Conservation (phyloP, 2,113 vertebrate genomes). For the Zosterops lateralis region DNA sequence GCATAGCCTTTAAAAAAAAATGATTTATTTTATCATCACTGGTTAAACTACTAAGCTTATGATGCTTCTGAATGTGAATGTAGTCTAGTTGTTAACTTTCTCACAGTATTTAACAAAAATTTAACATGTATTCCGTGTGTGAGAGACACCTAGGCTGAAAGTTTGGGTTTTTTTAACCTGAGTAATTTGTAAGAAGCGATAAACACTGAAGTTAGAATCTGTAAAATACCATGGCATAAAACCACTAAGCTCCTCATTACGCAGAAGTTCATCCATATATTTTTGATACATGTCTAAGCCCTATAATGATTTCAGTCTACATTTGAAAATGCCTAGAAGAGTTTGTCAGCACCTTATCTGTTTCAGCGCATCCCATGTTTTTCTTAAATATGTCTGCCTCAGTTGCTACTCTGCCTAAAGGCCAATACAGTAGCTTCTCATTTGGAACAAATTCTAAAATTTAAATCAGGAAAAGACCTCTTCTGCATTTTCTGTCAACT, state of each 20-base stretch:
- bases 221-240: not conserved
- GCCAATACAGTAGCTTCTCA: slow-evolving; percentile 19
- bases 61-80: not conserved
- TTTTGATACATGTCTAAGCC: not conserved
- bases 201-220: not conserved
- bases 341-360: slow-evolving; percentile 36
- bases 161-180: not conserved
- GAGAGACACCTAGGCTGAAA: not conserved
- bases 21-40: not conserved
- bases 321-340: slow-evolving; percentile 23
- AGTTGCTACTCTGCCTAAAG: slow-evolving; percentile 27
- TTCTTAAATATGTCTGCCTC: slow-evolving; percentile 33
- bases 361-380: slow-evolving; percentile 18
- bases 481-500: slow-evolving; percentile 40
- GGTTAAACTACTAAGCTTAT: not conserved
- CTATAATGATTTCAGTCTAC: not conserved
- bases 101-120: not conserved
- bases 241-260: not conserved
- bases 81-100: not conserved
- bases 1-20: not conserved
- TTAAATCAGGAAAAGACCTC: slow-evolving; percentile 29
- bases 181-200: not conserved
- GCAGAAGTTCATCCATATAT: not conserved
- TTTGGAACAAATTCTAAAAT: slow-evolving; percentile 49
- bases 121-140: not conserved